Base-by-base conservation (phyloP, 2,888 invertebrate genomes). In the Eilema depressum region DNA sequence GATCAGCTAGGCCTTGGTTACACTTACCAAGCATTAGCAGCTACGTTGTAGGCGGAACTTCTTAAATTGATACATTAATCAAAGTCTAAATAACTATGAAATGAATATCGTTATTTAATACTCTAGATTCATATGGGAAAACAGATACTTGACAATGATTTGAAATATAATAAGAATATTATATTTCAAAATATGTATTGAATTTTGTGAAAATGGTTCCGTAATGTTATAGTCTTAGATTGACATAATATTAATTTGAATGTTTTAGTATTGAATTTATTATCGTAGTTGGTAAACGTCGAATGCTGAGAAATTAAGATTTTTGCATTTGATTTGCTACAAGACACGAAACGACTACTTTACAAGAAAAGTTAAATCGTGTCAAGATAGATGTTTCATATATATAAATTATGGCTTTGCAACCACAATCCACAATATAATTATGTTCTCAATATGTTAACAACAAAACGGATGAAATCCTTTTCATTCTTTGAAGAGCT, bases 1-100 rank as follows among this genome's bases (percentile, higher is more conserved):
- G 28, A 64, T 64, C n/a, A n/a, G n/a, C 11, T 23, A 56, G 30
- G 5, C 37, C 41, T 63, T 56, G 30, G 25, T 23, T 30, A 47
- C 26, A 25, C 37, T 37, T 63, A 41, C 25, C 26, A 63, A 63
- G 63, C 25, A 61, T 33, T 23, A 23, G 62, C 33, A 37, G 7
- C 23, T 20, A 41, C 17, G 25, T 59, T 47, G 47, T 63, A 47
- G 47, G 20, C n/a, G 63, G 63, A 63, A 63, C 41, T 26, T 23
- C 26, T 41, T 47, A 47, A 47, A 63, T 26, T 28, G 47, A 28
- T 59, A 59, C 57, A 23, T 59, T 25, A 53, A 53, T 17, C 47
- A 47, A 47, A 47, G 47, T 41, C 14, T 41, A 37, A 14, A 37
- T 37, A 12, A 17, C 3, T 17, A 41, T 47, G 47, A 20, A 47